Base-by-base conservation (phyloP, 2,888 invertebrate genomes). In the Cremastobaeus sp. region DNA sequence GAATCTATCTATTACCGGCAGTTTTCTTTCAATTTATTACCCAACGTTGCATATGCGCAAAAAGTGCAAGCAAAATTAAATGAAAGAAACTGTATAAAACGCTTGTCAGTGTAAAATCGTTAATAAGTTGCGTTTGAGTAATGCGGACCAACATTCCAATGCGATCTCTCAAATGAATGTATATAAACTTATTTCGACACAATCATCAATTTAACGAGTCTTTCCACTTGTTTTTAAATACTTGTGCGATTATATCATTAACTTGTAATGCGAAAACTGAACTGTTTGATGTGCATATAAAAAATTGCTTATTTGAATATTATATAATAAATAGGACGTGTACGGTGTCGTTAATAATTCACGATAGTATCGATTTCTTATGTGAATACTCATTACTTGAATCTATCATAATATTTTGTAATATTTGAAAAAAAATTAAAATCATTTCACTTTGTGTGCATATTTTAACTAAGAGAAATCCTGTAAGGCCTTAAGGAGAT, bases 221-320 rank as follows among this genome's bases (percentile, higher is more conserved):
- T 62, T 50, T 62, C 41, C 62, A 41, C 21, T 41, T 41, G 62
- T 50, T 41, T 50, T 30, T 62, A 62, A 62, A 62, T 62, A 50
- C 50, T 62, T 62, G 28, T 14, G 20, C 11, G 60, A 48, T 60
- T 60, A 60, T 39, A 47, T 60, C 37, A 47, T 47, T 48, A 9
- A 25, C 18, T 60, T 35, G 47, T 35, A 25, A 25, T 45, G 12
- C 45, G 57, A 14, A 57, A 57, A 43, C 34, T 20, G 34, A 17
- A 11, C 17, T 21, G 2, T n/a, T 25, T 11, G 12, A 41, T 41
- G 1, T 11, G 1, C 9, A 9, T 25, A 18, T 54, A 32, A 55
- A 55, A 55, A 55, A 30, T 55, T 55, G 55, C 32, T 55, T 30
- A 41, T 55, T 30, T 3, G 20, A 55, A 55, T 55, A 12, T 35